Evolutionary conservation across 2,888 invertebrate species (phyloP).

Genomic region (Ligdia adustata): DNA sequence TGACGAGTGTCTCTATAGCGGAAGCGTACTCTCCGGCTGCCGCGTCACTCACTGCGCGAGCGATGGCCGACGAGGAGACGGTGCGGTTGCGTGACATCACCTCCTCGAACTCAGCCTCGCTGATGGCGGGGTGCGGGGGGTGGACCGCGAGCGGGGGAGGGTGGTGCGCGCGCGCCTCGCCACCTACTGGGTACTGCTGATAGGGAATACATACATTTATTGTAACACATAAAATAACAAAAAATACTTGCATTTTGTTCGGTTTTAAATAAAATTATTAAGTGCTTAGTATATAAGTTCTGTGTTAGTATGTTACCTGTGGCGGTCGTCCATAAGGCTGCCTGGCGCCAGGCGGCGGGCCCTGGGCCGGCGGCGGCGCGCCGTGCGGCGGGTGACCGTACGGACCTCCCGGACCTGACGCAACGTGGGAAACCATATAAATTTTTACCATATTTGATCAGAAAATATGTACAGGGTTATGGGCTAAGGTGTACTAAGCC

Average conservation of each 20-base stretch:
- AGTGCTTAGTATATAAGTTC: too few relatives aligned
- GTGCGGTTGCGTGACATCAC: slow-evolving; percentile 97
- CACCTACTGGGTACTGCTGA: slow-evolving; percentile 42
- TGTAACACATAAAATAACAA: background rate
- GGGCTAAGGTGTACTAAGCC: too few relatives aligned
- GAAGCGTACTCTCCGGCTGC: slow-evolving; percentile 98
- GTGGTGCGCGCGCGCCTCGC: slow-evolving; percentile 37
- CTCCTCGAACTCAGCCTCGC: slow-evolving; percentile 99
- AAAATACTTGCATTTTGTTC: too few relatives aligned
- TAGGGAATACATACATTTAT: background rate
- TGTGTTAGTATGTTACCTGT: slow-evolving; percentile 56
- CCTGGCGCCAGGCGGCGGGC: slow-evolving; percentile 78
- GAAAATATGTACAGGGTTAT: too few relatives aligned
- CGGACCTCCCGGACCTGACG: slow-evolving; percentile 85
- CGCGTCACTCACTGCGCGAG: slow-evolving; percentile 98
- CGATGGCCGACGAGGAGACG: slow-evolving; percentile 98
- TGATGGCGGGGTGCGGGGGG: slow-evolving; percentile 76
- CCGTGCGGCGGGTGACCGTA: slow-evolving; percentile 85
- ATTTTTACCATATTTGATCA: too few relatives aligned
- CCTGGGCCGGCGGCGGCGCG: slow-evolving; percentile 88
- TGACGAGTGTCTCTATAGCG: slow-evolving; percentile 99
- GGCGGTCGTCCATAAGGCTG: slow-evolving; percentile 86
- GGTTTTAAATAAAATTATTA: too few relatives aligned
- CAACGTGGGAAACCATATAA: too few relatives aligned
- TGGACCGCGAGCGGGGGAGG: slow-evolving; percentile 42